Evolutionary conservation across 1,140 invertebrate species (phyloP), one percentile per base, ranked within the genome.

Genomic region (Marisa cornuarietis): DNA sequence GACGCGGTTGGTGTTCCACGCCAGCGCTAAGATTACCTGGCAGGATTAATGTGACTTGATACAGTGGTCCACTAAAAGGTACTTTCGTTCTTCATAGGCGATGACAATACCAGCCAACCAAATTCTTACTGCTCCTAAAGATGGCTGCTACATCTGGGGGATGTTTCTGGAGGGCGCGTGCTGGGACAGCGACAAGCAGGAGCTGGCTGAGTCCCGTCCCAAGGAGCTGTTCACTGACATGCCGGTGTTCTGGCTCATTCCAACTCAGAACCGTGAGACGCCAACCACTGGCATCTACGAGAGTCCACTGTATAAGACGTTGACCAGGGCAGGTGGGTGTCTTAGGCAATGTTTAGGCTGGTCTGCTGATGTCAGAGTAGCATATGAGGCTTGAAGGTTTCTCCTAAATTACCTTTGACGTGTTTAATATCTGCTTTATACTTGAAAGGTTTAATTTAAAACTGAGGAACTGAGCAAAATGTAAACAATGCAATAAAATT

Each of bases 201-300:
- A 83, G 78, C 83, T 92, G 22, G 79, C 84, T 14, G 91, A 92
- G 82, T 91, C 90, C 0, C 77, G 83, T 63, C 90, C 90, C 14
- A 92, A 91, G 81, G 89, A 91, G 77, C 82, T 92, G 9, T 92
- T 87, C 84, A 91, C 91, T 10, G 88, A 91, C 49, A 88, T 92
- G 86, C 89, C 90, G 5, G 76, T 86, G 51, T 84, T 91, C 42
- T 90, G 89, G 89, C 82, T 91, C 49, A 86, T 82, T 14, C 90
- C 90, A 11, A 69, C 72, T 16, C 76, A 79, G 22, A 86, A 89
- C 71, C 81, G 85, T 42, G 81, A 78, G 13, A 61, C 71, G 18
- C 79, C 85, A 11, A 61, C 69, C 2, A 68, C 62, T 31, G 86
- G 86, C 3, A 80, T 88, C 24, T 91, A 91, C 76, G 79, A 85